Base-by-base conservation (phyloP, 2,113 vertebrate species). In the Gracilinanus agilis region DNA sequence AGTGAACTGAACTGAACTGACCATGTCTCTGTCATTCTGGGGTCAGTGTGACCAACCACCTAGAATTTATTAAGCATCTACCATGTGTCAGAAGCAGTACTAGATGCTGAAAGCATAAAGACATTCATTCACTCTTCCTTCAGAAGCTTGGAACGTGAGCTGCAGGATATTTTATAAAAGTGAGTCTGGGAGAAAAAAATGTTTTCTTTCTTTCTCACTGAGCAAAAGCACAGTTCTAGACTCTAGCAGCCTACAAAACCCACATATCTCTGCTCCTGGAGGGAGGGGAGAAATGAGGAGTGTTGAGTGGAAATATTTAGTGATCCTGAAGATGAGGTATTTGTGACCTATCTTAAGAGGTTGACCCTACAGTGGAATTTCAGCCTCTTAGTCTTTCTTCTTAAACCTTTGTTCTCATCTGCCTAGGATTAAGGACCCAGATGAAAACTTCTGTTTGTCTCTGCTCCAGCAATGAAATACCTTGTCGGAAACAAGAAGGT, bases 371-470 rank as follows among this genome's bases (percentile, higher is more conserved):
- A 89, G 94, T 93, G 95, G 92, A 97, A 90, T 58, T 7, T 97
- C 49, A 94, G 55, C 95, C 94, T 97, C 55, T 91, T 96, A 55
- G 96, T 98, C 96, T 94, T 94, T 91, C 96, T 90, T 94, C 97
- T 97, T 97, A 96, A 96, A 97, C 94, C 98, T 98, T 98, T 98
- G 95, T 98, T 98, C 97, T 97, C 96, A 97, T 97, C 96, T 97
- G 97, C 98, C 97, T 97, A 96, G 98, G 97, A 98, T 98, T 98
- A 98, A 98, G 97, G 96, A 40, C 97, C 97, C 95, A 97, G 98
- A 97, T 98, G 98, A 98, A 98, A 98, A 98, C 98, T 97, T 97
- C 97, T 98, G 97, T 98, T 98, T 98, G 98, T 98, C 98, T 97
- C 94, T 96, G 97, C 97, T 96, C 97, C 97, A 98, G 98, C 98